Evolutionary conservation across 2,888 invertebrate genomes (phyloP).

Genomic region (Parnassius mnemosyne): DNA sequence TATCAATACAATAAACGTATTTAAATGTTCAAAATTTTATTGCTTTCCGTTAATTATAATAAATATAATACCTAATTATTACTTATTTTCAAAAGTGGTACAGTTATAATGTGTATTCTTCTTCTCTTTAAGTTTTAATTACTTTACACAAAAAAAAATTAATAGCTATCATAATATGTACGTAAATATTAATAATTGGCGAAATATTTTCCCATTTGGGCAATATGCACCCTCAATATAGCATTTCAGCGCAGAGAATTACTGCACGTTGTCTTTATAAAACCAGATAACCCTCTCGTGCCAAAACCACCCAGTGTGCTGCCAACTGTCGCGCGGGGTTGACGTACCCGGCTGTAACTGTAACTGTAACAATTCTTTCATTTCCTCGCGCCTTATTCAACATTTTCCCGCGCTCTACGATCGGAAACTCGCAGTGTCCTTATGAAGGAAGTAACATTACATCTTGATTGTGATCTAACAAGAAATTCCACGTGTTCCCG

Average conservation of each 20-base stretch:
- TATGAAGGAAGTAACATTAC: conserved; percentile 67
- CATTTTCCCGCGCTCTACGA: conserved; percentile 41
- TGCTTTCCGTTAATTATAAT: no score
- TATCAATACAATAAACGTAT: no score
- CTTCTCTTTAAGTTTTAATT: no score
- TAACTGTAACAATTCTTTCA: conserved; percentile 14
- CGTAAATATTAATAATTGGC: not conserved
- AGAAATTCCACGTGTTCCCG: conserved; percentile 52
- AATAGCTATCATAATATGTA: no score
- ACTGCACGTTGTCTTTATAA: conserved; percentile 45
- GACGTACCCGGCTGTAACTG: conserved; percentile 42
- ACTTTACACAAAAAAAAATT: no score
- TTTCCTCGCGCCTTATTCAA: conserved; percentile 49
- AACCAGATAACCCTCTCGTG: conserved; percentile 49
- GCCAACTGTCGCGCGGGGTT: conserved; percentile 55
- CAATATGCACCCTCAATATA: conserved; percentile 35
- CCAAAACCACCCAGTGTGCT: conserved; percentile 66
- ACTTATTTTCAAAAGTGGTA: no score
- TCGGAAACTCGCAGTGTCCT: conserved; percentile 49
- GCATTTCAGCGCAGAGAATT: conserved; percentile 32
- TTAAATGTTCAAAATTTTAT: no score
- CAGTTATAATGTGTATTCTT: no score
- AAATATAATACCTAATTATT: no score
- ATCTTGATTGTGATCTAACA: conserved; percentile 50
- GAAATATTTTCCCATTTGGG: conserved; percentile 4